Evolutionary conservation across 2,888 invertebrate genomes (phyloP), one percentile per base, ranked within the genome.

Genomic region (Hermodice carunculata): DNA sequence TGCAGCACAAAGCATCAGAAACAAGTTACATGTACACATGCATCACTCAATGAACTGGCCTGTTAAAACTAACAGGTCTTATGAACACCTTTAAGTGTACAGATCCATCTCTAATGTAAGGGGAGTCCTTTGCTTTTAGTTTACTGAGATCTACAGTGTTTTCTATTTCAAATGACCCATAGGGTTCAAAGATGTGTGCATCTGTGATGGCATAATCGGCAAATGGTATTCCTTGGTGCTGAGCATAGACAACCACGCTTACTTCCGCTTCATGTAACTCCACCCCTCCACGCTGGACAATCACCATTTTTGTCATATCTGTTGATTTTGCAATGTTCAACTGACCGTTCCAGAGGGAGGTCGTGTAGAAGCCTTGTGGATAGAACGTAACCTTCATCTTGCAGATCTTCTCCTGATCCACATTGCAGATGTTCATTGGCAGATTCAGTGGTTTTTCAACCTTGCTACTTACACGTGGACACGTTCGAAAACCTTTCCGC

Each of bases 291-390:
- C 71, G 64, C 31, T 71, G 71, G 1, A 69, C 64, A n/a, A 71
- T 60, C 22, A 71, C 53, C 64, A 71, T 19, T 51, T 67, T 67
- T 40, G 71, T 71, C 14, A 31, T 48, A 29, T 71, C 71, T 1
- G 71, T 67, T 3, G 69, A 64, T 56, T 71, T 71, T 22, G 69
- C 70, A 31, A 71, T 53, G 34, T 71, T 71, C 24, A 71, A 51
- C 52, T 71, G 71, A 0, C 71, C 69, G 28, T 71, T 70, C 71
- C 71, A 71, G 40, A 71, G 61, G 0, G 71, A 70, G 8, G 71
- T 71, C 32, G 67, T 65, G 65, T 71, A 71, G 51, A 57, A 71
- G 14, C 71, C 69, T 28, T 62, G 69, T 0, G 71, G 69, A 52
- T 62, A 70, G 48, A 69, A 69, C 3, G 69, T 66, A 1, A 70